Evolutionary conservation across 2,113 vertebrate species (phyloP).

Genomic region (Microcebus griseorufus): DNA sequence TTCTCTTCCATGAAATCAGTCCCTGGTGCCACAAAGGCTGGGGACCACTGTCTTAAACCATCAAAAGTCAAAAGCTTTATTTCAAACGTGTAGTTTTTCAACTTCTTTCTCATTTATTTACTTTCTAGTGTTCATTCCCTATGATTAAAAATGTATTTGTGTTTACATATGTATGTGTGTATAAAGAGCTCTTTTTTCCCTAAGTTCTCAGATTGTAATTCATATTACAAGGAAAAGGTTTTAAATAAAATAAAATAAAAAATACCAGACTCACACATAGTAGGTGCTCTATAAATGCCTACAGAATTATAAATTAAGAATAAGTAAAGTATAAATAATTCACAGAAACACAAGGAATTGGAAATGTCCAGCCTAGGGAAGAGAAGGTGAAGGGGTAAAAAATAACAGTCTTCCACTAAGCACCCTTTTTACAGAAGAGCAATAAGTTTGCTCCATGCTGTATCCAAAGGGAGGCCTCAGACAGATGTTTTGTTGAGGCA

Average conservation of each 20-base stretch:
- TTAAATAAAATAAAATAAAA: not conserved
- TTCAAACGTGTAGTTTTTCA: slow-evolving; percentile 5
- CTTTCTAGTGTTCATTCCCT: not conserved
- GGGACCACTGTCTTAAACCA: not conserved
- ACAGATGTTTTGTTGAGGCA: not conserved
- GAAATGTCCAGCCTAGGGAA: not conserved
- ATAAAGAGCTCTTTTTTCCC: not conserved
- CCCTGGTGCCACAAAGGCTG: no score
- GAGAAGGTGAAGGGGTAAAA: not conserved
- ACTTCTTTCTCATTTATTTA: not conserved
- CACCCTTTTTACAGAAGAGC: not conserved
- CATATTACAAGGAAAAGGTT: not conserved
- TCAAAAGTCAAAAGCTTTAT: not conserved
- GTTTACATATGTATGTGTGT: not conserved
- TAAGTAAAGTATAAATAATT: not conserved
- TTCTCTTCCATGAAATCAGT: no score
- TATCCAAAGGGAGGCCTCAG: not conserved
- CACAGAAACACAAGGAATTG: not conserved
- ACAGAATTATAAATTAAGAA: not conserved
- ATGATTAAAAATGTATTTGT: not conserved
- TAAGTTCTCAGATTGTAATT: not conserved
- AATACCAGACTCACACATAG: not conserved
- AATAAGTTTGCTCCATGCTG: not conserved
- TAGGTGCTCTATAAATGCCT: not conserved
- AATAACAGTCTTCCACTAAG: not conserved